Percentiles rank a stretch among this genome's conserved stretches.
phyloP scores from a whole-genome alignment of 1,140 invertebrate genomes.

The Subanguina moxae region DNA sequence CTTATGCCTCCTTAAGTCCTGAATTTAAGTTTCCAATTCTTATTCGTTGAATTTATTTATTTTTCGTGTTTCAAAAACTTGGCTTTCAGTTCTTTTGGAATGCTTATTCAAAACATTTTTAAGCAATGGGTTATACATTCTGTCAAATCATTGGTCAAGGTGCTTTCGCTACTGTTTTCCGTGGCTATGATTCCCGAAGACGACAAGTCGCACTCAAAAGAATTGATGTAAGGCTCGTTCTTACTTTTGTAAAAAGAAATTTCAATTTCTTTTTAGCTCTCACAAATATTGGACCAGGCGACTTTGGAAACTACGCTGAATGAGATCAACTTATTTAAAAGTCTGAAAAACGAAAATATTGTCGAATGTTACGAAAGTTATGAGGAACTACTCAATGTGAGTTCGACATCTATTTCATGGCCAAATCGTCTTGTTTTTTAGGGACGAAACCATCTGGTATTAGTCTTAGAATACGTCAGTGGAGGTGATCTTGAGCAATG shows the following conservation, averaged over 20 bases:
- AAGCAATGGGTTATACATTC: not conserved
- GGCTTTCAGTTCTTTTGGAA: too few relatives aligned
- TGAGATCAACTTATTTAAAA: constrained; percentile 24
- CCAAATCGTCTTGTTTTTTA: not conserved
- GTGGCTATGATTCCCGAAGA: not conserved
- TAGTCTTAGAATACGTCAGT: constrained; percentile 29
- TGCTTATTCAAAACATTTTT: too few relatives aligned
- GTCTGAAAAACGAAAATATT: constrained; percentile 20
- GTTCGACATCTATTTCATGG: not conserved
- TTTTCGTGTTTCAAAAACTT: too few relatives aligned
- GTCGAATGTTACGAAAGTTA: constrained; percentile 24
- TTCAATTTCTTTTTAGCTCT: constrained; percentile 13
- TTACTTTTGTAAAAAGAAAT: not conserved
- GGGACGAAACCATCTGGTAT: constrained; percentile 12
- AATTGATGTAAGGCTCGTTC: constrained; percentile 19
- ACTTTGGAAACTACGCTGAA: constrained; percentile 14
- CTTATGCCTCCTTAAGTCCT: too few relatives aligned
- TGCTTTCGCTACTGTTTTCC: constrained; percentile 26
- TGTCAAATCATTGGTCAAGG: constrained; percentile 22
- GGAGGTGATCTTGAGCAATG: constrained; percentile 25
- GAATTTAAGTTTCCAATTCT: too few relatives aligned
- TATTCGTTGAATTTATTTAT: too few relatives aligned
- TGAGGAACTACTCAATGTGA: constrained; percentile 4
- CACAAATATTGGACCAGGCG: not conserved
- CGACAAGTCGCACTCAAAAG: constrained; percentile 16